Conservation (phyloP, 2,113 vertebrate species). For the Chunga burmeisteri region DNA sequence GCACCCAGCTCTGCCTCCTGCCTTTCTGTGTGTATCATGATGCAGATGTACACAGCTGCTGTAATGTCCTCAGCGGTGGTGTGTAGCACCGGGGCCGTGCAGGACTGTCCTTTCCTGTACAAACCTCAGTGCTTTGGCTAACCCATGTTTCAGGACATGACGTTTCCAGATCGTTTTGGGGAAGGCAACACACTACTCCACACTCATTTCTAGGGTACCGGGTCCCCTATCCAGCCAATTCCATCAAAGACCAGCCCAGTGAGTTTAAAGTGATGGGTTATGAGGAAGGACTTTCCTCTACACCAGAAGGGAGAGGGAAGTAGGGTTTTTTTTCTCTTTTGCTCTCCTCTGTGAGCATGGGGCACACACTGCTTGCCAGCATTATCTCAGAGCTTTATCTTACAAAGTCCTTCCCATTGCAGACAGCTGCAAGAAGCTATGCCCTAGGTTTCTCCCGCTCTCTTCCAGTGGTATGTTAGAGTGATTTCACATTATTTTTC, state of each 20-base stretch:
- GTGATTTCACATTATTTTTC: neutral
- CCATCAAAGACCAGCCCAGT: neutral
- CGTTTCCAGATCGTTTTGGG: neutral
- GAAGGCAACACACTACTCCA: neutral
- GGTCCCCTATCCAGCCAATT: neutral
- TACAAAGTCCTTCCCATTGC: neutral
- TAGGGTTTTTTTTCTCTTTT: neutral
- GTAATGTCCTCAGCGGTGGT: neutral
- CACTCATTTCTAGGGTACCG: fast-evolving
- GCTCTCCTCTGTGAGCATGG: neutral
- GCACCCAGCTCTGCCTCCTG: neutral
- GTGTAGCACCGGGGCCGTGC: neutral
- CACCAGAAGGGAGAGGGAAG: neutral
- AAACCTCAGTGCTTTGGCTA: neutral
- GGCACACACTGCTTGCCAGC: neutral
- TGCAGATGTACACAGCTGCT: slow-evolving; percentile 8
- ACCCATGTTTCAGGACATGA: neutral
- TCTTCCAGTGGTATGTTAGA: neutral
- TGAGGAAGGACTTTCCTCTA: neutral
- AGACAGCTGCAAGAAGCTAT: neutral
- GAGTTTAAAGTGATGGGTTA: neutral
- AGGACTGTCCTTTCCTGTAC: neutral
- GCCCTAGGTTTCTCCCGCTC: neutral
- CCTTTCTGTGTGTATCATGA: neutral
- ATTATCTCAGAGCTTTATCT: neutral